Evolutionary conservation across 2,888 invertebrate species (phyloP).

Genomic region (Aporophyla lueneburgensis): DNA sequence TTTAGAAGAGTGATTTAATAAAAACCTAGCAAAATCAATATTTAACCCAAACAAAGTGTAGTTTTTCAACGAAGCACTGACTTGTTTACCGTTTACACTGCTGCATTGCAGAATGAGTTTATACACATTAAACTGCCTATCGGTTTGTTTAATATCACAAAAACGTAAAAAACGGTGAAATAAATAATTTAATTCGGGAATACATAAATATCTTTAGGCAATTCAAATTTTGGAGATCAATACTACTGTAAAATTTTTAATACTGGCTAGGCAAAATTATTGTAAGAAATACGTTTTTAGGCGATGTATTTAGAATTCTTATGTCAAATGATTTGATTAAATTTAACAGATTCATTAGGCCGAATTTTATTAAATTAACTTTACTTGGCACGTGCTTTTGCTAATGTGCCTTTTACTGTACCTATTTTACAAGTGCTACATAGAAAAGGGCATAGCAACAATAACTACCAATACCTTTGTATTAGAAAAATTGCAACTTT

Average conservation of each 20-base stretch:
- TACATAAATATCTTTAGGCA: background rate
- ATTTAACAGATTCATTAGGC: no score
- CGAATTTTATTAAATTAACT: no score
- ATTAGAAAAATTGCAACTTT: no score
- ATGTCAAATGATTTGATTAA: background rate
- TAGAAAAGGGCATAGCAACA: no score
- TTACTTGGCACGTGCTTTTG: no score
- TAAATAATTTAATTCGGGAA: background rate
- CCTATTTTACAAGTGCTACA: no score
- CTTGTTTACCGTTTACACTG: slow-evolving; percentile 51
- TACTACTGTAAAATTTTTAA: no score
- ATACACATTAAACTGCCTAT: slow-evolving; percentile 35
- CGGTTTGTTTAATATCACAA: slow-evolving; percentile 43
- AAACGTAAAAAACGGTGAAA: background rate
- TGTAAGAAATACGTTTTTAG: background rate
- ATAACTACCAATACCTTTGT: no score
- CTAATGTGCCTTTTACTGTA: no score
- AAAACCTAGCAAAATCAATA: slow-evolving; percentile 31
- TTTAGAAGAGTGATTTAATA: slow-evolving; percentile 24
- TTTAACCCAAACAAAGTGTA: slow-evolving; percentile 25
- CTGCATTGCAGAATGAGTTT: slow-evolving; percentile 49
- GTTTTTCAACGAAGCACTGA: slow-evolving; percentile 33
- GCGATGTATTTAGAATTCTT: background rate
- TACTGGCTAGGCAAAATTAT: background rate
- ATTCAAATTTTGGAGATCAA: background rate